Evolutionary conservation across 2,797 vertebrate genomes (phyloP), one percentile per base, ranked within the genome.

Genomic region (Sebastes elongatus): DNA sequence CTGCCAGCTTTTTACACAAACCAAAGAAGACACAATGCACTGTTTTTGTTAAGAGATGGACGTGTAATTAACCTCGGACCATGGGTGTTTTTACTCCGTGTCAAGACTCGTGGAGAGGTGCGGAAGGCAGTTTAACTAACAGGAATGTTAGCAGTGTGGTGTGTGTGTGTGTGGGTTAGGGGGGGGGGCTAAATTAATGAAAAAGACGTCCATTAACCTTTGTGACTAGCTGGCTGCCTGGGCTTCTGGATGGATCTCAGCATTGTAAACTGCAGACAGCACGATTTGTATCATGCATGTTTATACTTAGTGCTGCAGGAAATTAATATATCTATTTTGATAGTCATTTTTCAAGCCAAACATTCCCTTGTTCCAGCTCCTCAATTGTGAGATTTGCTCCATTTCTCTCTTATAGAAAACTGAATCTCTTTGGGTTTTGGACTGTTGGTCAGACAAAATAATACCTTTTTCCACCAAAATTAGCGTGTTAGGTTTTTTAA

Each of bases 1-100:
- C 88, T 84, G 89, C 86, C 89, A 88, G 81, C 52, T 80, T 85
- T 88, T 85, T 80, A 83, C 86, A 85, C 75, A 78, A 88, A 91
- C 75, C 60, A 55, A 76, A 74, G 67, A 81, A 62, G 76, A 90
- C 75, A 76, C 79, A 81, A 68, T 81, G 70, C 76, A 63, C 55
- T 77, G 79, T 83, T 87, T 90, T 81, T 82, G 78, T 90, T 33
- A 63, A 67, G 78, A 86, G 87, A 85, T 80, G 83, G 90, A 90
- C 81, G 38, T 11, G 75, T 83, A 86, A 90, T 91, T 92, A 92
- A 92, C 92, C 90, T 71, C 42, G 52, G 69, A 69, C 78, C 70
- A 6, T 67, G 81, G 80, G 74, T 85, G 83, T 86, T 89, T 92
- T 76, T 71, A 71, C 65, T 87, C 42, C 0, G n/a, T 80, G 85